Conservation (phyloP, 1,140 invertebrate genomes). For the Rhopalosiphum padi region DNA sequence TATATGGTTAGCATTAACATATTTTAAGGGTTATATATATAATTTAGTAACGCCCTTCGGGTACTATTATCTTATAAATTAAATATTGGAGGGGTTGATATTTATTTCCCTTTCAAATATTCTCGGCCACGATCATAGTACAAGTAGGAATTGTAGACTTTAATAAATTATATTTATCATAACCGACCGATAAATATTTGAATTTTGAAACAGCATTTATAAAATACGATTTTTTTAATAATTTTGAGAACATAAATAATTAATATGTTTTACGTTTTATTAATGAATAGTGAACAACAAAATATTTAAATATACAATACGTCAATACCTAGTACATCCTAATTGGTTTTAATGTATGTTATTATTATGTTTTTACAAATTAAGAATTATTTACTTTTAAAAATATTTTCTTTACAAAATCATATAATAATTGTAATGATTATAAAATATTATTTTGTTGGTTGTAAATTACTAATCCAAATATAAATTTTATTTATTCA, state of each 20-base stretch:
- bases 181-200: neutral
- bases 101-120: constrained; percentile 35
- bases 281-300: too few species aligned
- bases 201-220: neutral
- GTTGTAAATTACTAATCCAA: neutral
- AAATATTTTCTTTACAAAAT: neutral
- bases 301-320: too few species aligned
- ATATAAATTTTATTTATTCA: neutral
- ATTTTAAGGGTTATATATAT: constrained; percentile 30
- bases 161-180: constrained; percentile 21
- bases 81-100: constrained; percentile 34
- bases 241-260: neutral
- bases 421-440: neutral
- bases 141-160: neutral
- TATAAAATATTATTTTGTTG: neutral
- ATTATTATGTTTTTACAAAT: too few species aligned
- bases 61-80: constrained; percentile 11
- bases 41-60: constrained; percentile 31
- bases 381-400: too few species aligned
- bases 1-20: constrained; percentile 11
- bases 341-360: too few species aligned
- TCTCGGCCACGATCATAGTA: too few species aligned
- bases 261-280: neutral
- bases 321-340: too few species aligned
- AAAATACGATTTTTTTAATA: neutral